These are phyloP conservation scores for Hymenochirus boettgeri DNA, from an alignment of 2,113 vertebrate species.

Conservation along the genomic window DNA sequence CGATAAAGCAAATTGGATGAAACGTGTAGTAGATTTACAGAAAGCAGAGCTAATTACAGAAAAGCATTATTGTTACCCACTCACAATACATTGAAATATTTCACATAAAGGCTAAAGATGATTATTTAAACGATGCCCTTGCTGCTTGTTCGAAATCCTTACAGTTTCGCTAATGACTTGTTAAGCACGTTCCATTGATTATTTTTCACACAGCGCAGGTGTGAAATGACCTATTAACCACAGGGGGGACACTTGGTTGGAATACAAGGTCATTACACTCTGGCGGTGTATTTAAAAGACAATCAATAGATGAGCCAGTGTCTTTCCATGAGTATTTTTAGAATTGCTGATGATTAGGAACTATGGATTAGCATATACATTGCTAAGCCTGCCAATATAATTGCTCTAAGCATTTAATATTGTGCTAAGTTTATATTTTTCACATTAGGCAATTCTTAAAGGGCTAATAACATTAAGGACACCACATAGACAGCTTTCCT, in stretches of 20 bases:
- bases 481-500: too few relatives aligned
- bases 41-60: neutral
- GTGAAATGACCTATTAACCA: conserved; percentile 31
- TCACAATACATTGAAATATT: too few relatives aligned
- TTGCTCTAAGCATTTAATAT: too few relatives aligned
- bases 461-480: too few relatives aligned
- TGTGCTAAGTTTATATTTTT: too few relatives aligned
- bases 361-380: too few relatives aligned
- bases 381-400: too few relatives aligned
- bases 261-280: conserved; percentile 16
- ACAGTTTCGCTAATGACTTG: conserved; percentile 11
- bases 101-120: too few relatives aligned
- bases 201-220: conserved; percentile 19
- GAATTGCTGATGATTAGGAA: too few relatives aligned
- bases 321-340: neutral
- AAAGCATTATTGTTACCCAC: neutral
- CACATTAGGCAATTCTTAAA: too few relatives aligned
- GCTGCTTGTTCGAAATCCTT: neutral
- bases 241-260: conserved; percentile 11
- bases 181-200: conserved; percentile 12
- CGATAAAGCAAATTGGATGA: neutral
- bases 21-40: conserved; percentile 6
- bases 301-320: conserved; percentile 5
- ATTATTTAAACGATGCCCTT: neutral
- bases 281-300: conserved; percentile 18